Evolutionary conservation across 2,113 vertebrate species (phyloP).

Genomic region (Hirundichthys speculiger): DNA sequence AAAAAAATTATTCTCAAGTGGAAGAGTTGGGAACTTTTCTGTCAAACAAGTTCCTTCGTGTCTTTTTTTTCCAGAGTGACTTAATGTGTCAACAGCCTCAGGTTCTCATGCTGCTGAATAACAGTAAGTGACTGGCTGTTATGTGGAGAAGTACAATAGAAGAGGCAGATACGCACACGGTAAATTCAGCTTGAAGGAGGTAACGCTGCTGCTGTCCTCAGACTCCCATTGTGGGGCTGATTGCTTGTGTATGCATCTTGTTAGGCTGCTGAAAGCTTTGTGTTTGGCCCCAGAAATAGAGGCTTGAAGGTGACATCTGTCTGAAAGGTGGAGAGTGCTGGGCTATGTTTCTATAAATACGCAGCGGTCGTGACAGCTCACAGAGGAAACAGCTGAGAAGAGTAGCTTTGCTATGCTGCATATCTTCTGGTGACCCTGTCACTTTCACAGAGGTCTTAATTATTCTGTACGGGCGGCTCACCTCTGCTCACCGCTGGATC

Average conservation of each 20-base stretch:
- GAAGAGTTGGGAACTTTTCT: conserved; percentile 34
- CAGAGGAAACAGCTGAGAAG: conserved; percentile 82
- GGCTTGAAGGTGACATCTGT: conserved; percentile 83
- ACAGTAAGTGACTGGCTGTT: conserved; percentile 50
- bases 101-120: conserved; percentile 21
- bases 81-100: no score
- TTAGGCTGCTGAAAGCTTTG: conserved; percentile 68
- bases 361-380: conserved; percentile 70
- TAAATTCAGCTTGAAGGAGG: conserved; percentile 52
- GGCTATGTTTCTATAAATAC: conserved; percentile 77
- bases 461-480: conserved; percentile 77
- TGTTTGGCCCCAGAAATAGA: conserved; percentile 74
- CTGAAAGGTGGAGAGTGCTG: conserved; percentile 58
- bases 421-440: conserved; percentile 81
- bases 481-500: conserved; percentile 64
- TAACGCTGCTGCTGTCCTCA: conserved; percentile 56
- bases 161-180: conserved; percentile 22
- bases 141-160: conserved; percentile 50
- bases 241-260: conserved; percentile 58
- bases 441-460: conserved; percentile 83
- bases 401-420: conserved; percentile 73
- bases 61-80: no score
- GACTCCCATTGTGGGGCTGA: conserved; percentile 60
- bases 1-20: conserved; percentile 44
- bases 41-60: conserved; percentile 4